Evolutionary conservation across 2,113 vertebrate genomes (phyloP).

Genomic region (Pachyramphus minor): DNA sequence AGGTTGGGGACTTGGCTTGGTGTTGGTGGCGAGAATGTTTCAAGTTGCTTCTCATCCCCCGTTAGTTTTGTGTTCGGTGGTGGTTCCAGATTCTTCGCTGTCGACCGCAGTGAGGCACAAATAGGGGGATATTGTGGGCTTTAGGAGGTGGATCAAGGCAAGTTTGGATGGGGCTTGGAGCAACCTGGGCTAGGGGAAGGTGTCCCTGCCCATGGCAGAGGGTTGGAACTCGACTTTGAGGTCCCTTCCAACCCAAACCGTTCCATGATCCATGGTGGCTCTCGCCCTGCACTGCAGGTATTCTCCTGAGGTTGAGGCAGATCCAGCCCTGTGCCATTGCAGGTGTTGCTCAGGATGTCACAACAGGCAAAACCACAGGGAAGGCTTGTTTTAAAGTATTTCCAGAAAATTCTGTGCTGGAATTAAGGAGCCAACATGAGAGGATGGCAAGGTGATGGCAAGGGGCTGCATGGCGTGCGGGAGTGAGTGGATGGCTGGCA

Average conservation of each 20-base stretch:
- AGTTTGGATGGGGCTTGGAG: neutral
- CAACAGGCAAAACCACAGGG: accelerated
- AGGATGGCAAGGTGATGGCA: neutral
- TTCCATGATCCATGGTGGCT: neutral
- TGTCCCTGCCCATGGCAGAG: neutral
- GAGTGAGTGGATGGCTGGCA: conserved; percentile 40
- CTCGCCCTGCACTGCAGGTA: neutral
- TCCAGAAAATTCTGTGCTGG: conserved; percentile 40
- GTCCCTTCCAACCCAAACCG: neutral
- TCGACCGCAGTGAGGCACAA: neutral
- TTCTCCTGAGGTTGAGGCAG: neutral
- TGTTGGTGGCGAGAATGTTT: neutral
- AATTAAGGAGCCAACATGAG: neutral
- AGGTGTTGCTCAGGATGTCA: accelerated
- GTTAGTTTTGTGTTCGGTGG: accelerated
- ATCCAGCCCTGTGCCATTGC: accelerated
- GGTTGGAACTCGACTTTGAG: neutral
- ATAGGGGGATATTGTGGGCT: neutral
- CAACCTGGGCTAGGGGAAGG: neutral
- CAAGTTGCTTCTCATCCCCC: accelerated
- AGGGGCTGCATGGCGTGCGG: neutral
- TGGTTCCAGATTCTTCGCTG: neutral
- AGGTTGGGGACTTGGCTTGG: accelerated
- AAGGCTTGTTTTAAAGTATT: neutral
- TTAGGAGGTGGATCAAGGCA: neutral